Evolutionary conservation across 2,888 invertebrate genomes (phyloP).

Genomic region (Drosophila gaucha): DNA sequence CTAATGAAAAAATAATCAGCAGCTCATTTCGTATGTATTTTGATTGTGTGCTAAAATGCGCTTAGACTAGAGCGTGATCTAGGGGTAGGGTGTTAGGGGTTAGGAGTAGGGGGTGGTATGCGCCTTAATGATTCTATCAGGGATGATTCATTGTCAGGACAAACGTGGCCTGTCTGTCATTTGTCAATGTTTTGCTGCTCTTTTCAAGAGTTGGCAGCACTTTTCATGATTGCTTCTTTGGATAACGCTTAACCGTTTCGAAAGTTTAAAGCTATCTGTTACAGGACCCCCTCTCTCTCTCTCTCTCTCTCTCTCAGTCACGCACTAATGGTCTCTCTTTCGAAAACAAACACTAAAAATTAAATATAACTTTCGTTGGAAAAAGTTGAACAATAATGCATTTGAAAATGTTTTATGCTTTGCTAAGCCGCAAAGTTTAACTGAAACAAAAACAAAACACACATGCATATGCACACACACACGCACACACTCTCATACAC

Average conservation of each 20-base stretch:
- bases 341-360: constrained; percentile 25
- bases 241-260: neutral
- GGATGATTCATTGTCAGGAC: constrained; percentile 52
- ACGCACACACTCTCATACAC: neutral
- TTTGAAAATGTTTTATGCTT: constrained; percentile 70
- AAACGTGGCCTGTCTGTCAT: constrained; percentile 49
- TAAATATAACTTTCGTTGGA: constrained; percentile 28
- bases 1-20: constrained; percentile 77
- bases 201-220: constrained; percentile 41
- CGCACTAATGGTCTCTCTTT: neutral
- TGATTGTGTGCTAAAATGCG: constrained; percentile 71
- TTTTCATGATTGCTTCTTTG: constrained; percentile 56
- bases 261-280: constrained; percentile 27
- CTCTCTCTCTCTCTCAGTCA: too few species aligned
- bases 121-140: constrained; percentile 43
- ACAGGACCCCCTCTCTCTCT: neutral
- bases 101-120: neutral
- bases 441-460: constrained; percentile 39
- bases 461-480: constrained; percentile 4
- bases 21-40: constrained; percentile 75
- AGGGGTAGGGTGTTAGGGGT: neutral
- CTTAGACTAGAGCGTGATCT: neutral
- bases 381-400: constrained; percentile 66
- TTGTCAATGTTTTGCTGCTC: constrained; percentile 48
- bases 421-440: constrained; percentile 55